Conservation (phyloP, 2,797 vertebrate genomes). For the Rhynchotus rufescens region DNA sequence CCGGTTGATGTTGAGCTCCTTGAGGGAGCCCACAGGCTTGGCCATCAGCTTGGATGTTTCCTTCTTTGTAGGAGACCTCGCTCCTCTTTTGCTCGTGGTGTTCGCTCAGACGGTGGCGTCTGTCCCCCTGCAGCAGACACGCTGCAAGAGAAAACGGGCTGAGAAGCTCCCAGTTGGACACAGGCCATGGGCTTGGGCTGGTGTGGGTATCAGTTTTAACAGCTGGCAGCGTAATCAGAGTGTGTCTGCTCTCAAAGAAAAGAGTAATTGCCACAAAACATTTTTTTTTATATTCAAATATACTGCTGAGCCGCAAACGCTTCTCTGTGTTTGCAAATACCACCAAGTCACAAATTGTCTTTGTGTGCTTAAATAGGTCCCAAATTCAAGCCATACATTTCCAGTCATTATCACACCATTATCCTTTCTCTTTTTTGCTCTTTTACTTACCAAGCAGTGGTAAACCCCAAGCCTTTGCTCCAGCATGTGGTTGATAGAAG, state of each 20-base stretch:
- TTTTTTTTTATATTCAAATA: neutral
- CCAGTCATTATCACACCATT: slow-evolving; percentile 66
- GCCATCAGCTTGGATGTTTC: neutral
- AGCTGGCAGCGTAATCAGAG: neutral
- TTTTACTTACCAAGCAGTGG: slow-evolving; percentile 59
- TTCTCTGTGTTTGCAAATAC: slow-evolving; percentile 14
- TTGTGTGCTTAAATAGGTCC: slow-evolving; percentile 43
- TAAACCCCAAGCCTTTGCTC: slow-evolving; percentile 53
- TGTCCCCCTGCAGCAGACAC: neutral
- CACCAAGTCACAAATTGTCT: slow-evolving; percentile 31
- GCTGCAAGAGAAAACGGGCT: neutral
- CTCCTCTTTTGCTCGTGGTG: neutral
- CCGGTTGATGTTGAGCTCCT: neutral
- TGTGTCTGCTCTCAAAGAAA: neutral
- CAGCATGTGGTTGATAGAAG: slow-evolving; percentile 70
- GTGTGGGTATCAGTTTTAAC: neutral
- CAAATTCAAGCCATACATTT: slow-evolving; percentile 61
- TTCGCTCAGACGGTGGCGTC: neutral
- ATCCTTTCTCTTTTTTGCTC: slow-evolving; percentile 37
- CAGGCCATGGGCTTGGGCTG: neutral
- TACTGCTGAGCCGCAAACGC: slow-evolving; percentile 24
- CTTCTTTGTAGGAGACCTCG: neutral
- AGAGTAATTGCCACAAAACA: neutral
- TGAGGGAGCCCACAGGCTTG: neutral
- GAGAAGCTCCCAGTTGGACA: neutral